These are phyloP conservation scores for Kryphioiulus occultus DNA, from an alignment of 2,888 invertebrate species.

Conservation along the genomic window DNA sequence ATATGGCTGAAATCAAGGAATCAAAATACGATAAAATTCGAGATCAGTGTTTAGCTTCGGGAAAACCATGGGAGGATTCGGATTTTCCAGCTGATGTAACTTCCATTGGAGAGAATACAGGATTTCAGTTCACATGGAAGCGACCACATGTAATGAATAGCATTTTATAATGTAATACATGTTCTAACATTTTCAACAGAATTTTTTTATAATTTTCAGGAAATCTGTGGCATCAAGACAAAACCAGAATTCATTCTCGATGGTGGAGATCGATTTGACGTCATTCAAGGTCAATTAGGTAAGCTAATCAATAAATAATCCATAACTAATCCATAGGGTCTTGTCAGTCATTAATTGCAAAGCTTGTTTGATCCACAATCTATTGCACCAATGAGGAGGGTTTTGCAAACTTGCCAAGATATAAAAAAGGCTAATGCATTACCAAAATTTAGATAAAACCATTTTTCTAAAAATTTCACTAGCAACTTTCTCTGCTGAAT, in stretches of 20 bases:
- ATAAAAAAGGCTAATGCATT: too few species aligned
- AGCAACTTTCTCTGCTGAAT: too few species aligned
- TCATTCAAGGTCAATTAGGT: constrained; percentile 94
- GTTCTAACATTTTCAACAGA: neutral
- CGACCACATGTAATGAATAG: constrained; percentile 77
- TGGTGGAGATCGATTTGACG: constrained; percentile 96
- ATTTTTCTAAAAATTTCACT: too few species aligned
- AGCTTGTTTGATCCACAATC: too few species aligned
- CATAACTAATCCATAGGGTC: too few species aligned
- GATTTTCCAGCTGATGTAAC: constrained; percentile 84
- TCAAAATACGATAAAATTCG: constrained; percentile 72
- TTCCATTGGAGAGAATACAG: constrained; percentile 82
- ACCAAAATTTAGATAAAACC: too few species aligned
- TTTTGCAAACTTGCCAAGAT: too few species aligned
- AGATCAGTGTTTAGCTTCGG: constrained; percentile 74
- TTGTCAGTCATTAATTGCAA: too few species aligned
- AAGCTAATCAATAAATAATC: constrained; percentile 53
- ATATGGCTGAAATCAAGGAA: neutral
- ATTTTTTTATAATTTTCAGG: constrained; percentile 52
- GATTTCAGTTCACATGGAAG: constrained; percentile 87
- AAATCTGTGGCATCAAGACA: constrained; percentile 52
- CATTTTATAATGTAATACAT: neutral
- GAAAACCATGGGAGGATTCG: constrained; percentile 86
- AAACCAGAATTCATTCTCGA: constrained; percentile 88
- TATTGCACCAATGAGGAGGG: too few species aligned